Base-by-base conservation (phyloP, 1,140 invertebrate species). In the Stegodyphus dumicola region DNA sequence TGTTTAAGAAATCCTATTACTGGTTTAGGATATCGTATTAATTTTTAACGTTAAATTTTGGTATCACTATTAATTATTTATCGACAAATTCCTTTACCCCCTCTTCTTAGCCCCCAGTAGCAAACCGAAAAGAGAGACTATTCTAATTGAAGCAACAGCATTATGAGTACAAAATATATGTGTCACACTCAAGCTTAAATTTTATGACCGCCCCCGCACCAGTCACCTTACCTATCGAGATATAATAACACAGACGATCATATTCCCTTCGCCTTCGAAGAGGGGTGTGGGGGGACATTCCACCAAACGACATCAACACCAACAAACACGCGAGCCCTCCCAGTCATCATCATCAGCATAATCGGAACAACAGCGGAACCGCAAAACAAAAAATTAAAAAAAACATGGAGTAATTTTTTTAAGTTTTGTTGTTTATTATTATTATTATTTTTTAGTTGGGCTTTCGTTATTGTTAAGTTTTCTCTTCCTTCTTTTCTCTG, bases 271-370 rank as follows among this genome's bases (percentile, higher is more conserved):
- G 9, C 56, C 56, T 11, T 60, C 9, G 56, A 15, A 15, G 9
- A 5, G 15, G 1, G 15, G 15, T 60, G 56, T 60, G 49, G 48
- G 67, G 67, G 11, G 67, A 71, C 13, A 71, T 80, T 70, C 78
- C 78, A 80, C 67, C 67, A 73, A 71, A 71, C 69, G 78, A 80
- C 78, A 80, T 73, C 78, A 80, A 80, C 78, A 80, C 78, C 78
- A 80, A 80, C 78, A 80, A 80, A 70, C 66, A 70, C 66, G 67
- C 67, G 17, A 75, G 56, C 15, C 52, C 67, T 53, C 51, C 69
- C 33, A 65, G 49, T 66, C 75, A 77, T 77, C 75, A 77, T 52
- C 75, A 77, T 77, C 33, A 33, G 33, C 33, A 33, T 33, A 77
- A 77, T 77, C 75, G 75, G 33, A 77, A 79, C 77, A 79, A 80